Evolutionary conservation across 2,113 vertebrate genomes (phyloP).

Genomic region (Shinisaurus crocodilurus): DNA sequence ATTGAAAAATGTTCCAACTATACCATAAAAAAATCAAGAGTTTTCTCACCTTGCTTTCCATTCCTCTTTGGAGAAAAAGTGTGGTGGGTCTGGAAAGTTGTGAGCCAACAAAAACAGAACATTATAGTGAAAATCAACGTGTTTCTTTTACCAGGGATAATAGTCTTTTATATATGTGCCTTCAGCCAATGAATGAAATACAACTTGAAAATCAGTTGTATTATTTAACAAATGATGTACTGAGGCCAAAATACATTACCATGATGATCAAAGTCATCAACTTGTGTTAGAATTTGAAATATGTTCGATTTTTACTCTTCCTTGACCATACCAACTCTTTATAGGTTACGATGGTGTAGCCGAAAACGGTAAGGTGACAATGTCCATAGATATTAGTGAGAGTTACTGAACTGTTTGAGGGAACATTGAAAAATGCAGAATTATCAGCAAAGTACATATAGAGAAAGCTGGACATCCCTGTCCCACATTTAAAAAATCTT

Average conservation of each 20-base stretch:
- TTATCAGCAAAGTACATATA: background rate
- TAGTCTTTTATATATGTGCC: background rate
- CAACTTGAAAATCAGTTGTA: background rate
- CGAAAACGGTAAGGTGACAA: background rate
- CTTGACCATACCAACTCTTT: background rate
- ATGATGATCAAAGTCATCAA: background rate
- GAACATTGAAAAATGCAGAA: background rate
- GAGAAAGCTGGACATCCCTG: background rate
- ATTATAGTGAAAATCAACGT: background rate
- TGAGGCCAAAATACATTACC: background rate
- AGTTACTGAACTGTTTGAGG: background rate
- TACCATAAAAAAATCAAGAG: background rate
- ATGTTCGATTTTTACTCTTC: background rate
- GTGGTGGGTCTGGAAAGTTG: background rate
- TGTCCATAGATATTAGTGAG: background rate
- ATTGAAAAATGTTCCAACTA: background rate
- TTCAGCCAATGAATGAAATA: background rate
- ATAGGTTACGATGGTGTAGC: background rate
- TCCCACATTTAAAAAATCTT: no score
- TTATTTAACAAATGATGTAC: background rate
- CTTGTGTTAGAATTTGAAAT: background rate
- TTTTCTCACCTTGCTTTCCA: conserved; percentile 27
- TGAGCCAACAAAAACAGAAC: background rate
- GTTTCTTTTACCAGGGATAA: background rate
- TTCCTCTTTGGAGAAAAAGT: conserved; percentile 18